Evolutionary conservation across 2,888 invertebrate species (phyloP).

Genomic region (Myathropa florea): DNA sequence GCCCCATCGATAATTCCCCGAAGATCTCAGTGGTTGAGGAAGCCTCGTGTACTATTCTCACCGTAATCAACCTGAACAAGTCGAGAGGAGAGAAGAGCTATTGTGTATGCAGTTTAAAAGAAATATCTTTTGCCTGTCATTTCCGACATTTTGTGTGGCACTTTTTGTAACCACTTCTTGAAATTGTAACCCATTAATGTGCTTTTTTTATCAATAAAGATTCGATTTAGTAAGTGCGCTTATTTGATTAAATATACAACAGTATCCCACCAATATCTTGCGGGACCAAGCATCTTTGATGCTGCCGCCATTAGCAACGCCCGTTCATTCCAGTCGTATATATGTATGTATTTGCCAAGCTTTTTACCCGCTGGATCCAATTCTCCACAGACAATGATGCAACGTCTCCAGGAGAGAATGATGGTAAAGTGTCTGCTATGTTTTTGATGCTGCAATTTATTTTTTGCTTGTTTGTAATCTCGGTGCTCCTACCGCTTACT

Average conservation of each 20-base stretch:
- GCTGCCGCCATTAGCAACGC: constrained; percentile 1
- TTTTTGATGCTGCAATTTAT: constrained; percentile 1
- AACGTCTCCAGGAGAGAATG: background rate
- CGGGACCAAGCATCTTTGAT: constrained; percentile 12
- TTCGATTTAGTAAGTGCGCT: no score
- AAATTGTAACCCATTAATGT: no score
- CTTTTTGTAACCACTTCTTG: no score
- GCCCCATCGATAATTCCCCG: background rate
- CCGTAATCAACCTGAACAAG: no score
- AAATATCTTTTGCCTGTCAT: no score
- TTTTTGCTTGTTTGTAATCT: background rate
- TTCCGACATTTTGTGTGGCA: no score
- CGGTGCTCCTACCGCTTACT: background rate
- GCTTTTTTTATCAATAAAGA: no score
- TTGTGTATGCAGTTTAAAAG: no score
- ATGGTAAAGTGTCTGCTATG: constrained; percentile 1
- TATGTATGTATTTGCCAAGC: background rate
- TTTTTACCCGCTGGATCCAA: background rate
- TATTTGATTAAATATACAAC: no score
- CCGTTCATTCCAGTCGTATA: constrained; percentile 12
- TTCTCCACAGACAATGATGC: background rate
- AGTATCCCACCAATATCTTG: constrained; percentile 22
- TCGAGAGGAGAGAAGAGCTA: no score
- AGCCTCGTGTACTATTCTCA: no score
- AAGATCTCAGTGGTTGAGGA: background rate